Percentiles rank a stretch among this genome's conserved stretches.
Evolutionary conservation across 2,113 vertebrate genomes (phyloP).

Genomic region (Fukomys damarensis): DNA sequence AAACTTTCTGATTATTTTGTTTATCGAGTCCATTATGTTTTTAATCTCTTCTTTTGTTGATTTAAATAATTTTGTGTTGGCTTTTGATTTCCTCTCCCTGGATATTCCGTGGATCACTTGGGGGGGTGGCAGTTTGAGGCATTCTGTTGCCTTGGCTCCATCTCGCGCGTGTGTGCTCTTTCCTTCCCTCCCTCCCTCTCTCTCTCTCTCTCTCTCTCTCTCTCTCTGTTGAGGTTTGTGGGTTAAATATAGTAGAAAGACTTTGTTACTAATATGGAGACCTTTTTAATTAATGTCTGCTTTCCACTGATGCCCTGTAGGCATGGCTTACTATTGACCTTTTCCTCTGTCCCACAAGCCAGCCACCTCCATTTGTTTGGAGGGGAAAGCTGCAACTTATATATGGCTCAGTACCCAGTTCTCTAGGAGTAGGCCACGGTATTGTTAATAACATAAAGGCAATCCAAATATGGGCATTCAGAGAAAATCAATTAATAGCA

Average conservation of each 20-base stretch:
- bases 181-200: too few species aligned
- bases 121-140: background rate
- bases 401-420: background rate
- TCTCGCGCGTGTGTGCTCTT: too few species aligned
- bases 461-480: background rate
- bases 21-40: background rate
- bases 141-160: background rate
- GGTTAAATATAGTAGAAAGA: background rate
- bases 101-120: background rate
- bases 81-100: background rate
- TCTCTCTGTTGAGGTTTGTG: background rate
- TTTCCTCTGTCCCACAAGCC: background rate
- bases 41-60: background rate
- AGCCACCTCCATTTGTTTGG: background rate
- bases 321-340: background rate
- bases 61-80: background rate
- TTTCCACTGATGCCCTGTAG: background rate
- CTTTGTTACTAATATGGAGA: background rate
- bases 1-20: background rate
- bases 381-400: background rate
- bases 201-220: too few species aligned
- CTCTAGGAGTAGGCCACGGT: background rate
- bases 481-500: background rate
- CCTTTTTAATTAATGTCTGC: background rate
- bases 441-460: background rate